Percentiles rank a stretch among this genome's conserved stretches.
Evolutionary conservation across 2,113 vertebrate genomes (phyloP).

Genomic region (Pangasianodon gigas): DNA sequence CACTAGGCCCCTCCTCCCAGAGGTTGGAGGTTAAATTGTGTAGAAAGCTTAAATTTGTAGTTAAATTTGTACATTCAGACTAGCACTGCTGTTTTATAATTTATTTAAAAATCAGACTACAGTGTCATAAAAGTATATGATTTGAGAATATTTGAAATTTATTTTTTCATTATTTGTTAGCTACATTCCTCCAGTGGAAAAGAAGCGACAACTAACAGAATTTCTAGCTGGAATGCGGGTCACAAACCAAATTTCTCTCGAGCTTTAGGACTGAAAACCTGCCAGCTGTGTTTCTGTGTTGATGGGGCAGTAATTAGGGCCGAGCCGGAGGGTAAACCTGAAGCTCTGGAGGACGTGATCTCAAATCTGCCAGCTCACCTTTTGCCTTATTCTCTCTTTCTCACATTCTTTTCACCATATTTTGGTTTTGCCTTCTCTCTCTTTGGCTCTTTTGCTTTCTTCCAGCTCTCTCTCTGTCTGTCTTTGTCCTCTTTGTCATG

Average conservation of each 20-base stretch:
- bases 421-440: slow-evolving; percentile 22
- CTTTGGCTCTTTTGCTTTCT: not conserved
- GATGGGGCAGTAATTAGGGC: not conserved
- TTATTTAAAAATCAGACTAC: not conserved
- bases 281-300: not conserved
- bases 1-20: not conserved
- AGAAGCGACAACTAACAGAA: not conserved
- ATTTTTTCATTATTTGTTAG: not conserved
- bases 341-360: not conserved
- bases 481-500: slow-evolving; percentile 49
- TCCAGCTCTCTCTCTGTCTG: slow-evolving; percentile 45
- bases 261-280: not conserved
- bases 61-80: not conserved
- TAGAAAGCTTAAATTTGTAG: not conserved
- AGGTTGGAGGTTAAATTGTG: not conserved
- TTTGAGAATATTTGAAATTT: not conserved
- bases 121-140: not conserved
- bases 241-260: not conserved
- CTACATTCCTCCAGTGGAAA: not conserved
- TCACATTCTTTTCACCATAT: slow-evolving; percentile 22
- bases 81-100: not conserved
- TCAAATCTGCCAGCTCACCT: not conserved
- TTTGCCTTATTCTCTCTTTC: not conserved
- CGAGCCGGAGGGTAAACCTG: not conserved
- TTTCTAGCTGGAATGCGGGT: not conserved